Conservation (phyloP, 2,797 vertebrate species). For the Gastrophryne carolinensis region DNA sequence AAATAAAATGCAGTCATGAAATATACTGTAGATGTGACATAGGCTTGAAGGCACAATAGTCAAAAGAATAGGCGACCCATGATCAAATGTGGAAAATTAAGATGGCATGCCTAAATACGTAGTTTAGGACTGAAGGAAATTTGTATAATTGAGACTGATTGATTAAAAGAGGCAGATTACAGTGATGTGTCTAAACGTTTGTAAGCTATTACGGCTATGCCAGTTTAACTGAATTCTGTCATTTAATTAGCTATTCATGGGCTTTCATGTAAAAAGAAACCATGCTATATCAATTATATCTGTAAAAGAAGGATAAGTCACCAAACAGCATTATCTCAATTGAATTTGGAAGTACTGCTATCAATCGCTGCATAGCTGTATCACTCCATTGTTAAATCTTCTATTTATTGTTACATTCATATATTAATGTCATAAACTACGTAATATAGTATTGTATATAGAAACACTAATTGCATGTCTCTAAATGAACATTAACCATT, state of each 20-base stretch:
- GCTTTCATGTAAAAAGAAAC: background rate
- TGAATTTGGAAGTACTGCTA: background rate
- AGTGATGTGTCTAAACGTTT: background rate
- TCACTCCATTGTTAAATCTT: background rate
- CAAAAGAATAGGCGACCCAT: no score
- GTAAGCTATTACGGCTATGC: background rate
- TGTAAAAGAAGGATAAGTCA: background rate
- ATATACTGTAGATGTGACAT: no score
- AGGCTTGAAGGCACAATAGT: no score
- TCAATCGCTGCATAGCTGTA: background rate
- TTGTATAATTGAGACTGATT: background rate
- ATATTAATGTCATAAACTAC: background rate
- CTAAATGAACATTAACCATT: background rate
- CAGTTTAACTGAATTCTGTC: background rate
- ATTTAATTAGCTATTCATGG: background rate
- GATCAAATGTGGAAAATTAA: no score
- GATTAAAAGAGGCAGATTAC: background rate
- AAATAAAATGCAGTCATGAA: no score
- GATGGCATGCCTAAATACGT: background rate
- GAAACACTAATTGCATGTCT: background rate
- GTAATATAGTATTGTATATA: background rate
- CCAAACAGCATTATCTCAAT: background rate
- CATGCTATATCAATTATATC: background rate
- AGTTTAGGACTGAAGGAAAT: background rate
- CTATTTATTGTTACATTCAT: background rate